Conservation (phyloP, 2,113 vertebrate species). For the Callaeas wilsoni region DNA sequence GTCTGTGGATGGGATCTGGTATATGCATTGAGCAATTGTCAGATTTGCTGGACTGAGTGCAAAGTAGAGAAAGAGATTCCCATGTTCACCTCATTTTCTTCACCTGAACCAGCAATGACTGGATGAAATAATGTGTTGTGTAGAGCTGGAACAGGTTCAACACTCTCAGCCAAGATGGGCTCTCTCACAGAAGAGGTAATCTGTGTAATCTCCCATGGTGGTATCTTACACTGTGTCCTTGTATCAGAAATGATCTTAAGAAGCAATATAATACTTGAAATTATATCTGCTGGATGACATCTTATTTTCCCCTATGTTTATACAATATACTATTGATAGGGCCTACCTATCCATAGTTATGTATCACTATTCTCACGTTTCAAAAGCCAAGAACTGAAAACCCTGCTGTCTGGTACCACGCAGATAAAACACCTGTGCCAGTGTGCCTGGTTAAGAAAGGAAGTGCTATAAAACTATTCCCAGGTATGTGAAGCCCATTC, state of each 20-base stretch:
- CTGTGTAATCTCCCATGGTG: neutral
- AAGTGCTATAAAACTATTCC: neutral
- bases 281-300: neutral
- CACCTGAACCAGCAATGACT: neutral
- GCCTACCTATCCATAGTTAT: neutral
- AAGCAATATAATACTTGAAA: neutral
- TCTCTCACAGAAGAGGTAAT: neutral
- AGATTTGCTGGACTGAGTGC: neutral
- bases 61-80: neutral
- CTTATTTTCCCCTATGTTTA: neutral
- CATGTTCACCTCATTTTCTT: neutral
- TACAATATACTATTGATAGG: neutral
- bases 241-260: neutral
- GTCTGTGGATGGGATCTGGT: neutral
- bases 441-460: neutral
- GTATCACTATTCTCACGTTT: rapidly evolving
- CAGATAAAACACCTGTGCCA: neutral
- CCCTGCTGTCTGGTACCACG: neutral
- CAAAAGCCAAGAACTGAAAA: neutral
- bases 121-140: neutral
- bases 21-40: neutral
- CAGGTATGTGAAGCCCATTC: rapidly evolving
- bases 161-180: neutral
- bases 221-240: neutral
- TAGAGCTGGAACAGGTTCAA: neutral